A percentile compares a stretch with the other conserved stretches of the same genome.
Conservation (phyloP, 2,797 vertebrate species). For the Acanthurus leucopareius region DNA sequence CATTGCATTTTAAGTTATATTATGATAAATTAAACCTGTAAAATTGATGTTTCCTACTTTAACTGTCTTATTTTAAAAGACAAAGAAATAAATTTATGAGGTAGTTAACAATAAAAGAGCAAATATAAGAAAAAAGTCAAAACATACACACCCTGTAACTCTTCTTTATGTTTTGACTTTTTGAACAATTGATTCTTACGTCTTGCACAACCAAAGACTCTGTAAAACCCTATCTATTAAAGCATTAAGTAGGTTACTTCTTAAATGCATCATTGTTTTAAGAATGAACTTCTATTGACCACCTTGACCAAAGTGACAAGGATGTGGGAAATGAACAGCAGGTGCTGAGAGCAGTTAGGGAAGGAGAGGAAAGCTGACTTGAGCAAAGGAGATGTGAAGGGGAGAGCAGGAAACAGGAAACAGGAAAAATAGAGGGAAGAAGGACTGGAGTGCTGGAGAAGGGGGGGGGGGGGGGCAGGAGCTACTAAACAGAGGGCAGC, state of each 20-base stretch:
- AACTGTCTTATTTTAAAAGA: too few species aligned
- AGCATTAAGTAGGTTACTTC: not conserved
- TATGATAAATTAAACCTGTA: too few species aligned
- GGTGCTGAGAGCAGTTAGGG: conserved; percentile 41
- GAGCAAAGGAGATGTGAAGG: not conserved
- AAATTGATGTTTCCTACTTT: too few species aligned
- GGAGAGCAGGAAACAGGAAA: not conserved
- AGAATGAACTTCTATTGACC: not conserved
- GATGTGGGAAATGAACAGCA: conserved; percentile 47
- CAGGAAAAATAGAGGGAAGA: not conserved
- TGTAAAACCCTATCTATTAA: not conserved
- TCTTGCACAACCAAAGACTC: not conserved
- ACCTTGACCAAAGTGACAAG: conserved; percentile 56
- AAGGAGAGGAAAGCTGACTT: conserved; percentile 8
- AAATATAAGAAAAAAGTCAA: not conserved
- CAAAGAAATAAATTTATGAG: too few species aligned
- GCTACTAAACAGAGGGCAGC: not conserved
- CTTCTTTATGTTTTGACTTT: not conserved
- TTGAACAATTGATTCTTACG: not conserved
- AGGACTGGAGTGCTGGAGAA: conserved; percentile 3
- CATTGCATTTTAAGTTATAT: not conserved
- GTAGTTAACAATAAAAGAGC: not conserved
- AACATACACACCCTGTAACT: not conserved
- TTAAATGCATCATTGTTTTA: not conserved
- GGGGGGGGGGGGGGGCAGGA: not conserved